A percentile compares a stretch with the other conserved stretches of the same genome.
phyloP scores from a whole-genome alignment of 2,797 vertebrate genomes.

The Paratrypauchen microcephalus region DNA sequence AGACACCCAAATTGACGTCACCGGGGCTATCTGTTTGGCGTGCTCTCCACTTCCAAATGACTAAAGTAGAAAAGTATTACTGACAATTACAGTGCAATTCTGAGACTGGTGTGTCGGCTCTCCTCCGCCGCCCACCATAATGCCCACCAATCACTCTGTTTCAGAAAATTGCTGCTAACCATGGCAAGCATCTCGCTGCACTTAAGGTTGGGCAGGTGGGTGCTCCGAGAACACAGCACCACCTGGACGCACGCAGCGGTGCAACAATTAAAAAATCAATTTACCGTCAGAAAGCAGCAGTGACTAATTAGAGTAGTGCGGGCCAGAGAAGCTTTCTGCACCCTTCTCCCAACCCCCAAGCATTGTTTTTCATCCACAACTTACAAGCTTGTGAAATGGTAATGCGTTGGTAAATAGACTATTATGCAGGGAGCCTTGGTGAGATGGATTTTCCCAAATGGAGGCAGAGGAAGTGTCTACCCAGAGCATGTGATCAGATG shows the following conservation, averaged over 20 bases:
- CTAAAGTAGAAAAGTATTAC: constrained; percentile 89
- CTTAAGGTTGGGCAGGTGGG: constrained; percentile 38
- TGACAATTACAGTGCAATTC: constrained; percentile 88
- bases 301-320: constrained; percentile 73
- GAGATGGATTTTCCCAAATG: constrained; percentile 52
- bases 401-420: constrained; percentile 49
- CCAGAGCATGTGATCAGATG: not conserved
- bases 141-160: constrained; percentile 75
- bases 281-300: constrained; percentile 76
- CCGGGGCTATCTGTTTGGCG: constrained; percentile 85
- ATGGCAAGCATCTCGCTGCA: constrained; percentile 53
- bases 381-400: constrained; percentile 54
- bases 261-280: constrained; percentile 81
- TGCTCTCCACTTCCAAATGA: constrained; percentile 58
- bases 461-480: constrained; percentile 22
- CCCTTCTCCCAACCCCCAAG: constrained; percentile 38
- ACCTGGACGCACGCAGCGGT: constrained; percentile 76
- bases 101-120: constrained; percentile 70
- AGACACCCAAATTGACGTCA: constrained; percentile 78
- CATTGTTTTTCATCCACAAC: constrained; percentile 43
- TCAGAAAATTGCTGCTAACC: constrained; percentile 65
- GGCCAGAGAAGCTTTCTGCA: constrained; percentile 61
- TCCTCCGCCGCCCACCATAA: constrained; percentile 16
- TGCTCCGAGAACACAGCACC: constrained; percentile 67
- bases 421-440: constrained; percentile 48